Base-by-base conservation (phyloP, 2,113 vertebrate genomes). In the Malurus cyaneus region DNA sequence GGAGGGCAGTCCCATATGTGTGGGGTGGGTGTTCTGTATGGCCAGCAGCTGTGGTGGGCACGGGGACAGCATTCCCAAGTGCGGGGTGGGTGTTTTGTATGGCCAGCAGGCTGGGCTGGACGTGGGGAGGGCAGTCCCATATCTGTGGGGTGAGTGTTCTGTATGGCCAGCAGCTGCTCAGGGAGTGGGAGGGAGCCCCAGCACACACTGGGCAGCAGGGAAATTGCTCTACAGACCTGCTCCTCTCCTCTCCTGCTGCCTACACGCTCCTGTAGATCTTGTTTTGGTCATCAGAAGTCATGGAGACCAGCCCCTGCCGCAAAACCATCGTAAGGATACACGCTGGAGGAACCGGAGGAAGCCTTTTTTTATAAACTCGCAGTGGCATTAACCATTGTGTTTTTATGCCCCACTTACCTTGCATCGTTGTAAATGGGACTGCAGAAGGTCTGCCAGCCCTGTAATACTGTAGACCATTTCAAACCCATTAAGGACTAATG, bases 401-500 rank as follows among this genome's bases (percentile, higher is more conserved):
- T 89, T 93, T 89, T 86, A 93, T 25, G 39, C 49, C 59, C 53
- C 61, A 12, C 89, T 88, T 82, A 36, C 41, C 53, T 81, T 69
- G 32, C 14, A 24, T 81, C 26, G 1, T n/a, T 85, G 44, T 62
- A 92, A 96, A 70, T 74, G 86, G 60, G 56, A 34, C 92, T 81
- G 91, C 29, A 20, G 71, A 90, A 96, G 88, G 88, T 72, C 83
- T 96, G 94, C 90, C 82, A 94, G 93, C 57, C 72, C 86, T 25
- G 10, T 86, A 44, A 74, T 34, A 49, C 53, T 20, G 23, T 34
- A 70, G 82, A 89, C 44, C n/a, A 11, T 96, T 92, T 94, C 53
- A 92, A 84, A 89, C 67, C 80, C 81, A 91, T 94, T 95, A 90
- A 86, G 93, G 64, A 74, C 54, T 94, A 94, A 92, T 94, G 47